Conservation (phyloP, 2,888 invertebrate genomes). For the Himalopsyche anomala region DNA sequence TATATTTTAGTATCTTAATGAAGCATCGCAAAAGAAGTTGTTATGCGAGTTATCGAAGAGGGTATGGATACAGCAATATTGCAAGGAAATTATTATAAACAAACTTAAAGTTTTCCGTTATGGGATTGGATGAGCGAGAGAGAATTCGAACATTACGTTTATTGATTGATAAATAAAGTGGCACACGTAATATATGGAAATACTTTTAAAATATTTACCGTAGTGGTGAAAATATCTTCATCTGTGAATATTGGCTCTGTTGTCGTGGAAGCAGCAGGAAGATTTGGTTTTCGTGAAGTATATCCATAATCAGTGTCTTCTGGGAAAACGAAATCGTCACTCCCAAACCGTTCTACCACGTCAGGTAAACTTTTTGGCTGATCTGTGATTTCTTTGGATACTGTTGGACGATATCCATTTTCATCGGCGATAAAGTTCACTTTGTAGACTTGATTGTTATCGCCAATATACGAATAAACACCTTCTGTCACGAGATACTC, state of each 20-base stretch:
- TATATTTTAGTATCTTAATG: too few relatives aligned
- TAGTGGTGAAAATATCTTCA: background rate
- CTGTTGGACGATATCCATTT: slow-evolving; percentile 52
- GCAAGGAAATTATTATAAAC: too few relatives aligned
- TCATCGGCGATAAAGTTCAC: slow-evolving; percentile 61
- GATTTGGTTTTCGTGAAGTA: background rate
- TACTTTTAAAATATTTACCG: background rate
- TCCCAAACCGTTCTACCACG: background rate
- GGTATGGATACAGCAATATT: too few relatives aligned
- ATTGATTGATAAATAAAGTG: too few relatives aligned
- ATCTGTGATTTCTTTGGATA: background rate
- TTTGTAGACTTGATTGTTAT: slow-evolving; percentile 48
- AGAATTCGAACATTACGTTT: too few relatives aligned
- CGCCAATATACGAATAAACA: slow-evolving; percentile 54
- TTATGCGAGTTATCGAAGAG: too few relatives aligned
- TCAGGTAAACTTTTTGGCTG: background rate
- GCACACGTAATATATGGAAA: background rate
- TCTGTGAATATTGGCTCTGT: background rate
- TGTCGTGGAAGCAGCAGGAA: background rate
- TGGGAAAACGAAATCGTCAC: background rate
- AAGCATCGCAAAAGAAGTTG: too few relatives aligned
- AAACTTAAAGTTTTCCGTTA: too few relatives aligned
- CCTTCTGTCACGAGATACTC: slow-evolving; percentile 51
- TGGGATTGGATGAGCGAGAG: too few relatives aligned
- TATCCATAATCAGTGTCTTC: background rate